Base-by-base conservation (phyloP, 2,113 vertebrate species). In the Melanotaenia duboulayi region DNA sequence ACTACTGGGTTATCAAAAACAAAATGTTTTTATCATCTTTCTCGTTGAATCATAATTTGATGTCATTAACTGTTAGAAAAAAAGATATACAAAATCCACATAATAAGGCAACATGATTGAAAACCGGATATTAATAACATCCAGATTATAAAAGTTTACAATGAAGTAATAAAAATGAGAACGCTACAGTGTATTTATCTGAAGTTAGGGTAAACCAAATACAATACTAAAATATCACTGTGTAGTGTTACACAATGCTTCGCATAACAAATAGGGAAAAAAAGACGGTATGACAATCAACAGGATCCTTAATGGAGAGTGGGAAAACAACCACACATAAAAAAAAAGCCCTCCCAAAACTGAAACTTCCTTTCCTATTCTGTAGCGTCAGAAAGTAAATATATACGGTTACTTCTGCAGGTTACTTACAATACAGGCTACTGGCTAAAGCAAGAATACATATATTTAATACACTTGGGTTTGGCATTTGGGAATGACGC, bases 201-300 rank as follows among this genome's bases (percentile, higher is more conserved):
- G 67, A 28, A 87, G 78, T 56, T 74, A 23, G 73, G 54, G 55
- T 71, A 72, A 59, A 72, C 44, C 10, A 49, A 74, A 76, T 62
- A 78, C 8, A 51, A 71, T 60, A 35, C 32, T 35, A 40, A 74
- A 71, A 76, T 58, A 22, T 75, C 69, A 11, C 50, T 81, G 57
- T 80, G 37, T 75, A 82, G 68, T 59, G 49, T 78, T 83, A 87
- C 44, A 87, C 85, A 83, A 85, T 62, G 56, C 20, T 76, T 58
- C 11, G 68, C 65, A 56, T 62, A 12, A 74, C 32, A 71, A 44
- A 73, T 35, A 40, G 12, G 61, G 44, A 54, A 51, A 69, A 16
- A 55, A 50, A 76, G 14, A 74, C 12, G 16, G 63, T 57, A 56
- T 17, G 76, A 35, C 46, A 60, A 74, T 64, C n/a, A 44, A 72